Base-by-base conservation (phyloP, 2,113 vertebrate genomes). In the Notarius lentiginosus region DNA sequence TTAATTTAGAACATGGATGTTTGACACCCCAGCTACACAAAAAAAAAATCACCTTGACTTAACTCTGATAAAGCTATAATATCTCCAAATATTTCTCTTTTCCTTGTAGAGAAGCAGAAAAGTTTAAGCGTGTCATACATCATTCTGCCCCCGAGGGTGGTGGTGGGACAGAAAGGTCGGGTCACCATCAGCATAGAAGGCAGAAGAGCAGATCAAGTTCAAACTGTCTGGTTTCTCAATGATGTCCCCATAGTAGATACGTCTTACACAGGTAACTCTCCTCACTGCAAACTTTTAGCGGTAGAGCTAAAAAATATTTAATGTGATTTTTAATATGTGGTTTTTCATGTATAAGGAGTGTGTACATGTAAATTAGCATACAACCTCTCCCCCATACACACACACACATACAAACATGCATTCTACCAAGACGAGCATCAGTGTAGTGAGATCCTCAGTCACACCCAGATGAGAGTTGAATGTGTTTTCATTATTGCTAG, bases 151-250 rank as follows among this genome's bases (percentile, higher is more conserved):
- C 94, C 95, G 4, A 92, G 89, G 1, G 86, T 95, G 76, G 88
- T 90, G 1, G 93, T 95, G 1, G 95, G 95, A 53, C 91, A 93
- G 87, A 95, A 96, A 84, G 94, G 95, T 73, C 90, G 95, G 15
- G 92, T 96, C 79, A 92, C 93, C 0, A 81, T 95, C 81, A 94
- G 94, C 88, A 93, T 96, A 61, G 94, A 95, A 84, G 95, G 95
- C 79, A 89, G 93, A 85, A 90, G 90, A 87, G 95, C 95, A 85
- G 93, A 95, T 77, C 90, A 89, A 7, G 95, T 95, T 68, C 93
- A 94, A 89, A 93, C 94, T 0, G 55, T 84, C 4, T 96, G 95
- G 95, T 95, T 95, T 87, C 93, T 96, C 18, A 95, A 95, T 27
- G 90, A 95, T 90, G 91, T 72, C 5, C 93, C 92, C 9, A 95